Evolutionary conservation across 2,113 vertebrate species (phyloP).

Genomic region (Pelusios castaneus): DNA sequence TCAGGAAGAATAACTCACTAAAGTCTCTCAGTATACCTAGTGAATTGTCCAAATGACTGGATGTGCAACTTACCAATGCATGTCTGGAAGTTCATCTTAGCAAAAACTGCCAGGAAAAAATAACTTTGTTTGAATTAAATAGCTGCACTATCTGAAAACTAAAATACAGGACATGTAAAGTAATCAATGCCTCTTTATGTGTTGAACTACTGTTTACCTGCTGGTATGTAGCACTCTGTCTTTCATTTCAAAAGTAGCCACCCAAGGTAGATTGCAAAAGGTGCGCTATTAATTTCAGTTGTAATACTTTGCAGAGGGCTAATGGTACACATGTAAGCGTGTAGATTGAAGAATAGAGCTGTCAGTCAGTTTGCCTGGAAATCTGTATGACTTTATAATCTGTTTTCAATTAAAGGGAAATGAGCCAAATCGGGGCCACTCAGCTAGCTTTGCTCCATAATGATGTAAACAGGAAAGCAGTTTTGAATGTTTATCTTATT

Average conservation of each 20-base stretch:
- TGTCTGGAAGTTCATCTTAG: background rate
- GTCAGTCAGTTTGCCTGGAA: background rate
- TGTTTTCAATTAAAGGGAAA: constrained; percentile 61
- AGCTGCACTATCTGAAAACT: background rate
- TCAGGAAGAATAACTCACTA: background rate
- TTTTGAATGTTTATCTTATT: constrained; percentile 47
- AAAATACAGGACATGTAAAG: constrained; percentile 14
- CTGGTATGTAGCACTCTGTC: background rate
- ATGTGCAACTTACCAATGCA: background rate
- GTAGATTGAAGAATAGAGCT: background rate
- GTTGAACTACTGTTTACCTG: constrained; percentile 1
- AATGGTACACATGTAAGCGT: constrained; percentile 13
- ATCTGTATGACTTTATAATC: constrained; percentile 22
- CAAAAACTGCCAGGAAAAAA: background rate
- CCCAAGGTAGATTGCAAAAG: background rate
- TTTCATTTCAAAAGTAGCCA: constrained; percentile 4
- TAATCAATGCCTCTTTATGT: background rate
- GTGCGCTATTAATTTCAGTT: background rate
- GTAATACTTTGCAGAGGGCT: constrained; percentile 11
- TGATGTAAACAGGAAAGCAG: constrained; percentile 40
- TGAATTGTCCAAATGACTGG: background rate
- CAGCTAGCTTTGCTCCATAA: background rate
- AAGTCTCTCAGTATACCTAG: background rate
- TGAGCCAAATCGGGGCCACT: constrained; percentile 26
- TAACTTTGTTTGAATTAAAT: constrained; percentile 35